Evolutionary conservation across 2,888 invertebrate species (phyloP).

Genomic region (Pseudococcus viburni): DNA sequence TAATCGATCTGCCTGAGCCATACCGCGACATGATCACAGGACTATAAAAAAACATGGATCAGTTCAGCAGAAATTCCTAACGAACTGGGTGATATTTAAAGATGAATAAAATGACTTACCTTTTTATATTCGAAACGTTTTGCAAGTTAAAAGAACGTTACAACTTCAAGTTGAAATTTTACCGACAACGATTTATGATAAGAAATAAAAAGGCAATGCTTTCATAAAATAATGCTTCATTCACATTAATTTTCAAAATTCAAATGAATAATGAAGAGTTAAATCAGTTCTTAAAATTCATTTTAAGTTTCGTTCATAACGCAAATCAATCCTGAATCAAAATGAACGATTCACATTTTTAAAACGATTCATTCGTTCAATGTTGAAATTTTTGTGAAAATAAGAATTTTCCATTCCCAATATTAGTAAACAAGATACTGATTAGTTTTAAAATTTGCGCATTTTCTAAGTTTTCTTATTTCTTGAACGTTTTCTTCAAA

Average conservation of each 20-base stretch:
- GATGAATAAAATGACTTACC: not conserved
- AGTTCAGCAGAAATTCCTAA: not conserved
- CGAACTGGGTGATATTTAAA: not conserved
- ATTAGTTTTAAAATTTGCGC: not conserved
- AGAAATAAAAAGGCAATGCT: not conserved
- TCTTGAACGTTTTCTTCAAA: not conserved
- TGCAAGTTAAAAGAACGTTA: not conserved
- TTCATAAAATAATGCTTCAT: too few species aligned
- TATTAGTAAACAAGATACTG: not conserved
- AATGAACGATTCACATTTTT: not conserved
- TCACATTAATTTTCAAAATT: not conserved
- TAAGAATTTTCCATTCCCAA: not conserved
- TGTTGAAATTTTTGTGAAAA: not conserved
- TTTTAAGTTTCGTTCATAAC: not conserved
- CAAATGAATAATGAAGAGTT: not conserved
- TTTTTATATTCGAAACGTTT: not conserved
- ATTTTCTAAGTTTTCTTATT: not conserved
- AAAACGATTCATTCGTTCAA: not conserved
- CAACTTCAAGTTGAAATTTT: not conserved
- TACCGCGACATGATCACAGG: conserved; percentile 1
- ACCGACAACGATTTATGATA: conserved; percentile 4
- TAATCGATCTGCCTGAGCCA: not conserved
- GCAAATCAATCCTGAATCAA: not conserved
- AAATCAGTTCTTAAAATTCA: not conserved
- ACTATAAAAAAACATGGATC: not conserved